Base-by-base conservation (phyloP, 1,140 invertebrate genomes). In the Drosophila murphyi region DNA sequence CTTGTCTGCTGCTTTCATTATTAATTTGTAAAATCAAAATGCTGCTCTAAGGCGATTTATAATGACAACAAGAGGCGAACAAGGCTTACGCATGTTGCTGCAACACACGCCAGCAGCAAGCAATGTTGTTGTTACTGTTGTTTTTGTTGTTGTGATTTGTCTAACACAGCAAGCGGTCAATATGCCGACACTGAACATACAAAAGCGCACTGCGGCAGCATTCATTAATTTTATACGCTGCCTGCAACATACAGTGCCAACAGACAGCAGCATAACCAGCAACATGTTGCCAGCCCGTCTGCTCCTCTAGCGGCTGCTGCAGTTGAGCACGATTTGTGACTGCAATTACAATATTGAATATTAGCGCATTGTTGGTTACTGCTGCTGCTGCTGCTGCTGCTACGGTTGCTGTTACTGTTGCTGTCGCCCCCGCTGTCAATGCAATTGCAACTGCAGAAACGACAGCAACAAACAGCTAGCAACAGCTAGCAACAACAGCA, bases 21-120 rank as follows among this genome's bases (percentile, higher is more conserved):
- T 91, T 91, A 91, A 91, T 91, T 89, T 88, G 89, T 85, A 78
- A 91, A 86, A 91, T 91, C 89, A 91, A 91, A 91, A 91, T 78
- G 60, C 79, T 76, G 67, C 79, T 74, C 54, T 57, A 29, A 51
- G 70, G 72, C 79, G 57, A 91, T 91, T 91, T 91, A 89, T 91
- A 89, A 89, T 51, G 39, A 61, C 56, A 65, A 81, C 54, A 65
- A 81, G 52, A 50, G 39, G 78, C 57, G 74, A 69, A 83, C 83
- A 89, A 80, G 72, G 78, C 85, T 65, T 81, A 90, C 85, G 85
- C 85, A 80, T 80, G 69, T 78, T 67, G 64, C 70, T 51, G 70
- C 74, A 61, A 76, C 63, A 55, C 59, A 80, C 69, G 80, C 76
- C 72, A 77, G 78, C 81, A 80, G 64, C 71, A 72, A 10, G 20